Conservation (phyloP, 2,888 invertebrate species). For the Oxyteleia sp. region DNA sequence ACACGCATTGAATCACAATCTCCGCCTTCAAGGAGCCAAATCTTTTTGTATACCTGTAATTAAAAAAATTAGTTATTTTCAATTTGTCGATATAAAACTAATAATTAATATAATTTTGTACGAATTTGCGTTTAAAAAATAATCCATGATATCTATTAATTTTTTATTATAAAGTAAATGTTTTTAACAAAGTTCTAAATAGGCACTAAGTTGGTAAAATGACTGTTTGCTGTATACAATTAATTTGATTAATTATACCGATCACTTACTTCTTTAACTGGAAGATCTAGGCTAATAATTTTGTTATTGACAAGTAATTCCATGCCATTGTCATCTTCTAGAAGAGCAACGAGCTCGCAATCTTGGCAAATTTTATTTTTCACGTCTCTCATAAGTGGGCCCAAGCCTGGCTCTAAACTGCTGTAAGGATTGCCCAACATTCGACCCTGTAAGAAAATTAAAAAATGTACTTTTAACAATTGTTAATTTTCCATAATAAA, state of each 20-base stretch:
- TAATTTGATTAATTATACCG: background rate
- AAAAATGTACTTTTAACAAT: too few species aligned
- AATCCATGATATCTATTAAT: too few species aligned
- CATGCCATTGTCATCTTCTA: constrained; percentile 99
- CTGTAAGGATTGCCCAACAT: constrained; percentile 99
- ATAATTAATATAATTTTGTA: too few species aligned
- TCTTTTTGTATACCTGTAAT: constrained; percentile 90
- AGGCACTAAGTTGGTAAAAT: background rate
- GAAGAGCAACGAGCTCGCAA: constrained; percentile 98
- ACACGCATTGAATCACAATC: constrained; percentile 99
- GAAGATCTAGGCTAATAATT: constrained; percentile 98
- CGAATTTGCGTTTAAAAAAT: too few species aligned
- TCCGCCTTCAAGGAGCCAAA: constrained; percentile 95
- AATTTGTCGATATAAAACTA: too few species aligned
- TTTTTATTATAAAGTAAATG: too few species aligned
- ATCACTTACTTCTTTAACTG: constrained; percentile 94
- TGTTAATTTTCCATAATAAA: too few species aligned
- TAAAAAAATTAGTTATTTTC: too few species aligned
- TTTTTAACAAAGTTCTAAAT: too few species aligned
- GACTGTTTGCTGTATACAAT: too few species aligned
- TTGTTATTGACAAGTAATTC: constrained; percentile 98
- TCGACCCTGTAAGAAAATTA: too few species aligned
- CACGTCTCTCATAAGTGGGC: constrained; percentile 99
- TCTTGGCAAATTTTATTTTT: constrained; percentile 99
- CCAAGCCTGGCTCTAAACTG: constrained; percentile 96